These are phyloP conservation scores for Nephila pilipes DNA, from an alignment of 1,140 invertebrate genomes.

Conservation along the genomic window DNA sequence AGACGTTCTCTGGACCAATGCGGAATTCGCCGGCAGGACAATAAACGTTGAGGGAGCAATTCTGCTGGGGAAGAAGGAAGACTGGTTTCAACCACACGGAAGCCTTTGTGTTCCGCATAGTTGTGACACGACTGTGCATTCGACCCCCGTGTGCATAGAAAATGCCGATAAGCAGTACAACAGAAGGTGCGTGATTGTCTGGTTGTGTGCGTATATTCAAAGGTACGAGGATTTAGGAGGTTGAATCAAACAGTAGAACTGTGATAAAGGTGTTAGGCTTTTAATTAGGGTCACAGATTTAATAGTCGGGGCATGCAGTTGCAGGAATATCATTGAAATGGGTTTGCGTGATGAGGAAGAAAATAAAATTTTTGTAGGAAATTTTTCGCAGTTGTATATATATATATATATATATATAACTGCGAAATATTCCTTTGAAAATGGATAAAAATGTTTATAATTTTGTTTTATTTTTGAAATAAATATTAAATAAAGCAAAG, in stretches of 20 bases:
- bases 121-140: constrained; percentile 13
- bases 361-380: too few relatives aligned
- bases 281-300: background rate
- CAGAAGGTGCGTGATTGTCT: background rate
- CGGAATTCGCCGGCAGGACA: constrained; percentile 41
- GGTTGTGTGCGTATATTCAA: background rate
- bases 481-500: too few relatives aligned
- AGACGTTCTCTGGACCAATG: background rate
- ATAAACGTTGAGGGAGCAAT: constrained; percentile 40
- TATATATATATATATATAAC: too few relatives aligned
- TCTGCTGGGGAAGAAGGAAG: background rate
- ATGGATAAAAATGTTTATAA: too few relatives aligned
- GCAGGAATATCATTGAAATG: too few relatives aligned
- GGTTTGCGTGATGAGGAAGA: too few relatives aligned
- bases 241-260: background rate
- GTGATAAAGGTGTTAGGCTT: background rate
- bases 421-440: too few relatives aligned
- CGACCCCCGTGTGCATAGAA: background rate
- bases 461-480: too few relatives aligned
- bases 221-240: background rate
- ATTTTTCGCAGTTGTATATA: too few relatives aligned
- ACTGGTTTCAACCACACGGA: background rate
- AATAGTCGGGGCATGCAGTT: too few relatives aligned
- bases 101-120: constrained; percentile 7
- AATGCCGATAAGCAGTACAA: background rate